Conservation (phyloP, 2,888 invertebrate genomes). For the Odontomyia ornata region DNA sequence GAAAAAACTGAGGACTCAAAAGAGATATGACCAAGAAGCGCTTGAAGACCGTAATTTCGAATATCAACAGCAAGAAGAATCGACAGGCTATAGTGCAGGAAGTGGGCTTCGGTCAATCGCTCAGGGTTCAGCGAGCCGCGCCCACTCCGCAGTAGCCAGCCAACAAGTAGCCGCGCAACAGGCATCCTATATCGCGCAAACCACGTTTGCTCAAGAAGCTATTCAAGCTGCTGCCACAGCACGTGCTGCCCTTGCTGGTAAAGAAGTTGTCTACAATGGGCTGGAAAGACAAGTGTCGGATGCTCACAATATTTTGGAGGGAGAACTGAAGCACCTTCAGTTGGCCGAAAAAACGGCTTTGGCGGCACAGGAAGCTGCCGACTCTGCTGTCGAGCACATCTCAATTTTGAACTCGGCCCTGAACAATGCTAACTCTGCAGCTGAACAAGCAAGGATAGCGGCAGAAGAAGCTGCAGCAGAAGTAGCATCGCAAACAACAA, state of each 20-base stretch:
- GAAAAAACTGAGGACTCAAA: not conserved
- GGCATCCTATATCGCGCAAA: conserved; percentile 81
- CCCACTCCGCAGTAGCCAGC: conserved; percentile 76
- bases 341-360: conserved; percentile 75
- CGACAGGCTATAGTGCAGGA: conserved; percentile 57
- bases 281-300: conserved; percentile 79
- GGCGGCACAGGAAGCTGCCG: conserved; percentile 72
- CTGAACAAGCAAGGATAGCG: conserved; percentile 75
- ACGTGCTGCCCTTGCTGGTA: conserved; percentile 74
- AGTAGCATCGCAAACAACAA: conserved; percentile 75
- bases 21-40: not conserved
- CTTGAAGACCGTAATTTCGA: not conserved
- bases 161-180: conserved; percentile 81
- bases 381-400: conserved; percentile 74
- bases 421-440: conserved; percentile 72
- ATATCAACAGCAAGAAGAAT: not conserved
- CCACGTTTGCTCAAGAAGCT: conserved; percentile 79
- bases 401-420: conserved; percentile 73
- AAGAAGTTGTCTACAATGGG: conserved; percentile 72
- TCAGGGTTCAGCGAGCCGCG: conserved; percentile 79
- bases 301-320: conserved; percentile 73
- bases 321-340: conserved; percentile 75
- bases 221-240: conserved; percentile 76
- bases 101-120: conserved; percentile 78
- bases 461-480: conserved; percentile 77